Conservation (phyloP, 1,140 invertebrate species). For the Whitmania pigra region DNA sequence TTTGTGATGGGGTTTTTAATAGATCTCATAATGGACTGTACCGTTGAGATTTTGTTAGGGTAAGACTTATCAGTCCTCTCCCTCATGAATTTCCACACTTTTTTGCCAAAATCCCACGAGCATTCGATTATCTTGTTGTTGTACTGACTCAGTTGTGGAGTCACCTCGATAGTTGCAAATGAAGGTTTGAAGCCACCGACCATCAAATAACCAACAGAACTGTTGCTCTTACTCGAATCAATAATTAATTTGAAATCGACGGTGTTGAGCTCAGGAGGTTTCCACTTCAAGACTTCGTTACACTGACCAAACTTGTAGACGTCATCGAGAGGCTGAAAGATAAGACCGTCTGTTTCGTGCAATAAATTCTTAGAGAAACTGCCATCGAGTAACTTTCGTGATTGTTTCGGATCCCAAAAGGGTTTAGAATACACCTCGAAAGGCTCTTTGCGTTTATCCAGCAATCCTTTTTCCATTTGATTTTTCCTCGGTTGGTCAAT, state of each 20-base stretch:
- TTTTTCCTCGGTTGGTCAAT: neutral
- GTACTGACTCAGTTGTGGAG: constrained; percentile 60
- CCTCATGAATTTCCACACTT: constrained; percentile 84
- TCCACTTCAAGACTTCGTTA: constrained; percentile 87
- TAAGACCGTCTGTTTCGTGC: constrained; percentile 93
- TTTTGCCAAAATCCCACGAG: constrained; percentile 44
- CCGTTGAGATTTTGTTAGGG: constrained; percentile 76
- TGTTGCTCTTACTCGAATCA: neutral
- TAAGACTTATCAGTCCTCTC: constrained; percentile 91
- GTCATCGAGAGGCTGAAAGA: constrained; percentile 83
- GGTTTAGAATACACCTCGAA: neutral
- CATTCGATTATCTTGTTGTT: constrained; percentile 96
- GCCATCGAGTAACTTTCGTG: constrained; percentile 55
- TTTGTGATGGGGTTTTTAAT: neutral
- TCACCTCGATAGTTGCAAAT: constrained; percentile 33
- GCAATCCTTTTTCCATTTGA: neutral
- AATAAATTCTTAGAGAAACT: constrained; percentile 70
- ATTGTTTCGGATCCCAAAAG: constrained; percentile 4
- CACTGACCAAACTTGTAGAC: constrained; percentile 69
- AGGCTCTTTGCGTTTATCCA: neutral
- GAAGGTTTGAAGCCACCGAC: neutral
- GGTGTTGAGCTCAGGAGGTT: constrained; percentile 80
- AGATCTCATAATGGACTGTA: constrained; percentile 49
- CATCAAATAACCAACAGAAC: neutral
- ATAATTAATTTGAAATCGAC: constrained; percentile 72